These are phyloP conservation scores for Drosophila birchii DNA, from an alignment of 2,888 invertebrate genomes.

Conservation along the genomic window DNA sequence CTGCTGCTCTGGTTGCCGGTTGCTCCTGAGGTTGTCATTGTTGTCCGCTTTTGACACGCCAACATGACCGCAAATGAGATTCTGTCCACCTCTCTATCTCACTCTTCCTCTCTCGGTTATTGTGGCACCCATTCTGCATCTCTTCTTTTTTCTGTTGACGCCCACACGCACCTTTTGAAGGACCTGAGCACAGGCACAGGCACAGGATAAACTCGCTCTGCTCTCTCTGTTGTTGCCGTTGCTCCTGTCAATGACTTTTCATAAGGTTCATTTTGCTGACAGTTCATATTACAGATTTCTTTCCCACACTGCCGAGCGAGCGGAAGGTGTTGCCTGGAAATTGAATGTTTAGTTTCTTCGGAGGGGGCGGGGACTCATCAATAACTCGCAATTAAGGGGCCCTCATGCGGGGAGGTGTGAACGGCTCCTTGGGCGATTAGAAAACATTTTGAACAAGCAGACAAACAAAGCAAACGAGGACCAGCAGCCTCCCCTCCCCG, in stretches of 20 bases:
- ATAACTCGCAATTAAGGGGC: conserved; percentile 57
- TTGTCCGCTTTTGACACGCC: conserved; percentile 69
- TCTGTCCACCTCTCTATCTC: conserved; percentile 47
- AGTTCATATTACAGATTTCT: conserved; percentile 52
- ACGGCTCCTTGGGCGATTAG: conserved; percentile 45
- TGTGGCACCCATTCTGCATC: conserved; percentile 19
- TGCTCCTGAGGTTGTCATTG: conserved; percentile 44
- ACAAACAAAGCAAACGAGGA: conserved; percentile 49
- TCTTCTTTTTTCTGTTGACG: conserved; percentile 52
- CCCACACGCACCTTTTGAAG: conserved; percentile 61
- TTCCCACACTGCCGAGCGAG: conserved; percentile 21
- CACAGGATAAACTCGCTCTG: conserved; percentile 29
- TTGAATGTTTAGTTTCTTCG: conserved; percentile 34
- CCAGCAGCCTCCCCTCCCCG: conserved; percentile 38
- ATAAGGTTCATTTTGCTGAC: conserved; percentile 61
- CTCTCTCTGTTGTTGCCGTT: conserved; percentile 10
- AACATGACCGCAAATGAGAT: conserved; percentile 77
- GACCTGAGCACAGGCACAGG: conserved; percentile 45
- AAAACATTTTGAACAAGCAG: conserved; percentile 39
- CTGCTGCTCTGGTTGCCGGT: conserved; percentile 25
- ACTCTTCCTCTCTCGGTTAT: background rate
- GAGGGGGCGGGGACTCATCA: conserved; percentile 24
- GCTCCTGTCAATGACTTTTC: conserved; percentile 66
- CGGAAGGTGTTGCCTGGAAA: conserved; percentile 24
- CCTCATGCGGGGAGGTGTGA: conserved; percentile 52